A percentile compares a stretch with the other conserved stretches of the same genome.
Conservation (phyloP, 2,888 invertebrate genomes). For the Pollenia labialis region DNA sequence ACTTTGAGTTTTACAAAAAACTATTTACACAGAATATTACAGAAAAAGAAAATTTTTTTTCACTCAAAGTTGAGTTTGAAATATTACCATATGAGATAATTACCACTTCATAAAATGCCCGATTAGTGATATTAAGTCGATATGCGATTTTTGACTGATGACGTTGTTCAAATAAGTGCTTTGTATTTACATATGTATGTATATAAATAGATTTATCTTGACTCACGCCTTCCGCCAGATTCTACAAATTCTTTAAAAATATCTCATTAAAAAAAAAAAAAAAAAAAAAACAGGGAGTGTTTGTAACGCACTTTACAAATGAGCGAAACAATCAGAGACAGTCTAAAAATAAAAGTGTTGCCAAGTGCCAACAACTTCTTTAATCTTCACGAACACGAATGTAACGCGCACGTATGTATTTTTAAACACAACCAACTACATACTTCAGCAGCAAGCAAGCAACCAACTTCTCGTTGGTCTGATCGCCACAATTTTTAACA, state of each 20-base stretch:
- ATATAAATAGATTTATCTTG: background rate
- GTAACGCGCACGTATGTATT: background rate
- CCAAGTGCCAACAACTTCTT: constrained; percentile 43
- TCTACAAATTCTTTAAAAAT: background rate
- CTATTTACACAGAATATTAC: no score
- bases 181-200: no score
- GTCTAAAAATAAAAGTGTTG: constrained; percentile 57
- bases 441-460: constrained; percentile 8
- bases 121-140: no score
- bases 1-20: no score
- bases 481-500: constrained; percentile 28
- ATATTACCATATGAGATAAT: no score
- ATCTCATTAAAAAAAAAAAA: background rate
- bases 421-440: constrained; percentile 21
- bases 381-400: background rate
- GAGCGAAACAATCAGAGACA: constrained; percentile 8
- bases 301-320: constrained; percentile 24
- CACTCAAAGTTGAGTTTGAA: no score
- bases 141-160: no score
- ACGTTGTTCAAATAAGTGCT: no score
- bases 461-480: constrained; percentile 21
- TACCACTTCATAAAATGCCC: no score
- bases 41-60: no score
- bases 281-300: constrained; percentile 22
- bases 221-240: background rate